These are phyloP conservation scores for Drusus annulatus DNA, from an alignment of 1,140 invertebrate species.

Conservation along the genomic window DNA sequence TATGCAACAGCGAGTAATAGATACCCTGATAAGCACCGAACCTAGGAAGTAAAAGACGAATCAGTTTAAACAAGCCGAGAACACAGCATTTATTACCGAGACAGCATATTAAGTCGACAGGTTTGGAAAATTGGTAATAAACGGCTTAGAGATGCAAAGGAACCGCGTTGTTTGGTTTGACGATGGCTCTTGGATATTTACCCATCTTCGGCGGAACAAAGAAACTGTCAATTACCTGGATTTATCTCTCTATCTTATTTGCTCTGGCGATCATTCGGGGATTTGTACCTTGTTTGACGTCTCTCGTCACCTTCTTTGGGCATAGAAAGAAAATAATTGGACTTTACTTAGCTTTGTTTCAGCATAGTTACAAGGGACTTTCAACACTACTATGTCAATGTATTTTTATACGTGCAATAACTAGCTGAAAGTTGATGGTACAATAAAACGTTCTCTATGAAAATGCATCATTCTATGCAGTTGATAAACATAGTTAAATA, in stretches of 20 bases:
- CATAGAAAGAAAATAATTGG: not conserved
- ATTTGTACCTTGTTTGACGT: slow-evolving; percentile 20
- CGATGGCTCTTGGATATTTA: not conserved
- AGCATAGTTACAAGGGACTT: too few relatives aligned
- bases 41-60: not conserved
- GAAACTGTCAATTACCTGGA: slow-evolving; percentile 22
- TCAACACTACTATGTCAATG: too few relatives aligned
- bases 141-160: slow-evolving; percentile 15
- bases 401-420: too few relatives aligned
- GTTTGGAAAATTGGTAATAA: slow-evolving; percentile 33
- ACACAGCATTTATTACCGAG: not conserved
- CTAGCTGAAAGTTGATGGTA: too few relatives aligned
- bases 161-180: slow-evolving; percentile 16
- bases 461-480: too few relatives aligned
- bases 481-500: too few relatives aligned
- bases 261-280: slow-evolving; percentile 2
- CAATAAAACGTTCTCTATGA: too few relatives aligned
- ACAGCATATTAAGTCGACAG: not conserved
- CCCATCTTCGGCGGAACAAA: slow-evolving; percentile 29
- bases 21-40: slow-evolving; percentile 3
- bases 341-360: too few relatives aligned
- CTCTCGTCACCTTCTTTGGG: slow-evolving; percentile 25
- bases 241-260: slow-evolving; percentile 35
- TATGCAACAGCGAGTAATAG: not conserved
- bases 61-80: slow-evolving; percentile 23